phyloP scores from a whole-genome alignment of 30 jellyfish, hydroid and myxozoan species.

The Turritopsis rubra region DNA sequence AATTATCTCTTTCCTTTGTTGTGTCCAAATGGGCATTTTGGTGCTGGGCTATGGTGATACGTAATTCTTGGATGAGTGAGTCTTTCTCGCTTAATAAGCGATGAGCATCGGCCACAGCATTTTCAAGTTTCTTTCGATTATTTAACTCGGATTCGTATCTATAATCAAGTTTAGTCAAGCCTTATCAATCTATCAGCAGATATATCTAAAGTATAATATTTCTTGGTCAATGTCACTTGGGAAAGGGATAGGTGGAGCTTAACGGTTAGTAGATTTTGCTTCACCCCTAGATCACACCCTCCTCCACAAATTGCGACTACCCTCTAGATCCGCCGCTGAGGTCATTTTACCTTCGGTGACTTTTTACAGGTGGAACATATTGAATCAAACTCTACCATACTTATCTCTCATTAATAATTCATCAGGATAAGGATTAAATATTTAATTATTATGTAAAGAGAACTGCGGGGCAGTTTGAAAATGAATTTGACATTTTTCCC shows the following conservation, averaged over 20 bases:
- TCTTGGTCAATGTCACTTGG: no score
- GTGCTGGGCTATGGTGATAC: conserved; percentile 75
- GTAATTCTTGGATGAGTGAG: conserved; percentile 45
- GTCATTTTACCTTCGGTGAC: no score
- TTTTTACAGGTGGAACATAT: no score
- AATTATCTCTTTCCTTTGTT: conserved; percentile 66
- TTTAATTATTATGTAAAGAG: no score
- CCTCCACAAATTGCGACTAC: no score
- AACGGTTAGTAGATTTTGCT: no score
- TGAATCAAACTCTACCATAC: not conserved
- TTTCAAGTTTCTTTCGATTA: conserved; percentile 59
- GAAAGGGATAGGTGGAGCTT: no score
- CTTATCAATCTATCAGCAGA: no score
- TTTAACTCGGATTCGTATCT: conserved; percentile 65
- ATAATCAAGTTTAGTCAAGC: not conserved
- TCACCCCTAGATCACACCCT: no score
- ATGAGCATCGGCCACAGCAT: conserved; percentile 91
- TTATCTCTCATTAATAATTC: not conserved
- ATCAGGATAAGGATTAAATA: not conserved
- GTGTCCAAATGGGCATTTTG: conserved; percentile 87
- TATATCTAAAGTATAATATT: no score
- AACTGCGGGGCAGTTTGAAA: not conserved
- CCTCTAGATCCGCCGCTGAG: no score
- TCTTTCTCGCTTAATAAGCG: conserved; percentile 77
- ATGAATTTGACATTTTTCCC: no score